A percentile compares a stretch with the other conserved stretches of the same genome.
These are phyloP conservation scores for Lamellibrachia satsuma DNA, from an alignment of 2,888 invertebrate genomes.

Conservation along the genomic window DNA sequence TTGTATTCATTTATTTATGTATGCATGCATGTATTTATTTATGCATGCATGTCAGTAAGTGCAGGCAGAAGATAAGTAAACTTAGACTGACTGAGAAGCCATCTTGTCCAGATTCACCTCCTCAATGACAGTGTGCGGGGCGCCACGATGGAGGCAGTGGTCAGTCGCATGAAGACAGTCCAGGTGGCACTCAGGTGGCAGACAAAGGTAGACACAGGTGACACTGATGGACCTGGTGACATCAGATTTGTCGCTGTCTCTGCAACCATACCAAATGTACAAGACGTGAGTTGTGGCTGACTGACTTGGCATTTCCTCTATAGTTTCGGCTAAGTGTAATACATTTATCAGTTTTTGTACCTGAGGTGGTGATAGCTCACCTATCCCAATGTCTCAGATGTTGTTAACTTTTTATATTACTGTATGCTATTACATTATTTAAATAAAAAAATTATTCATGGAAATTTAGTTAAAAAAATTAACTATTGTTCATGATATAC, in stretches of 20 bases:
- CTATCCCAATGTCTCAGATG: not conserved
- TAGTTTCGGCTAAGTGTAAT: no score
- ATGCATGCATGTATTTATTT: no score
- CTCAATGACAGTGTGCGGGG: conserved; percentile 78
- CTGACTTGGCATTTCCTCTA: no score
- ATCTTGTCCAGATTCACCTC: conserved; percentile 70
- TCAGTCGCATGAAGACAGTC: conserved; percentile 83
- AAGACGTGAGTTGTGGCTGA: conserved; percentile 69
- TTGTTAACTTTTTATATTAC: no score
- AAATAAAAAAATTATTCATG: no score
- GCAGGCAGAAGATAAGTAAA: no score
- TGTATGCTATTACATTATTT: no score
- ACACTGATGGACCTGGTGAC: conserved; percentile 19
- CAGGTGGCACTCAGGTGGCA: conserved; percentile 64
- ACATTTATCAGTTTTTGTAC: not conserved
- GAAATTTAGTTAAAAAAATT: no score
- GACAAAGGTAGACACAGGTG: not conserved
- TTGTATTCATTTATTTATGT: no score
- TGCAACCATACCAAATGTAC: conserved; percentile 81
- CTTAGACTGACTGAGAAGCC: no score
- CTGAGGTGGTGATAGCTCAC: not conserved
- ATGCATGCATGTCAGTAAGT: no score
- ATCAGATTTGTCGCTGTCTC: conserved; percentile 79
- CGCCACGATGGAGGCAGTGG: conserved; percentile 80
- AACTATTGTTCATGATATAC: no score